Percentiles rank a stretch among this genome's conserved stretches.
Conservation (phyloP, 2,888 invertebrate genomes). For the Nomada lathburiana region DNA sequence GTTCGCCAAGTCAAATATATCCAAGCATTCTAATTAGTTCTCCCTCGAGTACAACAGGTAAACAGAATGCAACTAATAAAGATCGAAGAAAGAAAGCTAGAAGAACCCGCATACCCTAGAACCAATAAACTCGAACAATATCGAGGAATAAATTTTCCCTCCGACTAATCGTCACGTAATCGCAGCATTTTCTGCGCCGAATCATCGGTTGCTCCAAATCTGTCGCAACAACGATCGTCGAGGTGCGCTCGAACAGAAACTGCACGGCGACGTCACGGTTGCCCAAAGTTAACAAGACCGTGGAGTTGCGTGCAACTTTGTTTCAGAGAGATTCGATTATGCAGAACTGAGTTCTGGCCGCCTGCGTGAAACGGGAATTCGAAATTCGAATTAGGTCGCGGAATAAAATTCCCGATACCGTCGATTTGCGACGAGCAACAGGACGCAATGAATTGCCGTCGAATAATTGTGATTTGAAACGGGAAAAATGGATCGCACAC, state of each 20-base stretch:
- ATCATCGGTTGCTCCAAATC: neutral
- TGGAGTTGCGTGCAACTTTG: slow-evolving; percentile 30
- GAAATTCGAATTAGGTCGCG: slow-evolving; percentile 23
- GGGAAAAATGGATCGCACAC: slow-evolving; percentile 40
- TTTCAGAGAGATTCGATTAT: neutral
- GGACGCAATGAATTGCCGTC: slow-evolving; percentile 17
- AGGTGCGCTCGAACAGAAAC: neutral
- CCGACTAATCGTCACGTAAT: neutral
- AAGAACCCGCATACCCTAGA: neutral
- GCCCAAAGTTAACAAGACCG: slow-evolving; percentile 15
- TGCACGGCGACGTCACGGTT: neutral
- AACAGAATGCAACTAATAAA: neutral
- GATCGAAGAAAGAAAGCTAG: neutral
- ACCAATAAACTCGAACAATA: neutral
- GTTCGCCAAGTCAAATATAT: slow-evolving; percentile 5
- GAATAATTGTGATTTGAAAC: slow-evolving; percentile 27
- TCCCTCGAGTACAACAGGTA: neutral
- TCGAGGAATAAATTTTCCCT: neutral
- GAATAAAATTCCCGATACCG: slow-evolving; percentile 2
- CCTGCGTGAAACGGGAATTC: neutral
- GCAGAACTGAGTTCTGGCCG: slow-evolving; percentile 3
- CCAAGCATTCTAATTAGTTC: neutral
- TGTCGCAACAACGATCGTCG: neutral
- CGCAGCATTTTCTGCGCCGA: neutral
- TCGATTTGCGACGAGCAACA: neutral